These are phyloP conservation scores for Neocrepidodera transversa DNA, from an alignment of 2,888 invertebrate species.

Conservation along the genomic window DNA sequence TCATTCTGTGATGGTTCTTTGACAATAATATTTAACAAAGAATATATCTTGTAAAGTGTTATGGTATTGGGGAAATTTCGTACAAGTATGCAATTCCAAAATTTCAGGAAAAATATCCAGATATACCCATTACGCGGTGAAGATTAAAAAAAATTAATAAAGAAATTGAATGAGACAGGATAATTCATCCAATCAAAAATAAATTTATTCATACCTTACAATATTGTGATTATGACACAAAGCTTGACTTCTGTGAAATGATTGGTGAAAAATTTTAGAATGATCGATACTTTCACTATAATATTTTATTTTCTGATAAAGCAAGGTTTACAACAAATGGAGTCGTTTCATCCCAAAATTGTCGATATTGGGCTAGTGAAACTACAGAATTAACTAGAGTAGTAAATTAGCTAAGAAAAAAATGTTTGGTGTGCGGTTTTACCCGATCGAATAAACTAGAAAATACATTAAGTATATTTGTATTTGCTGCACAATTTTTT, in stretches of 20 bases:
- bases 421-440: conserved; percentile 25
- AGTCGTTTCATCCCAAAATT: conserved; percentile 28
- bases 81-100: no score
- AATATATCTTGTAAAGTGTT: no score
- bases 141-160: neutral
- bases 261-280: conserved; percentile 18
- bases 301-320: conserved; percentile 25
- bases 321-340: conserved; percentile 26
- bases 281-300: conserved; percentile 4
- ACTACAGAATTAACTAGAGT: conserved; percentile 27
- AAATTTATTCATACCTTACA: conserved; percentile 1
- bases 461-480: neutral
- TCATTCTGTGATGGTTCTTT: no score
- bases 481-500: neutral
- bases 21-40: no score
- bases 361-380: conserved; percentile 23
- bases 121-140: neutral
- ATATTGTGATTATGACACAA: neutral
- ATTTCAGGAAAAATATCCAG: neutral
- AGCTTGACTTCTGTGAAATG: conserved; percentile 3
- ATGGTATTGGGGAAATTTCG: no score
- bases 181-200: conserved; percentile 1
- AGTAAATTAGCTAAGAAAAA: conserved; percentile 26
- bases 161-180: neutral
- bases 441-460: neutral